A percentile compares a stretch with the other conserved stretches of the same genome.
phyloP scores from a whole-genome alignment of 2,797 vertebrate genomes.

The Squalus acanthias region DNA sequence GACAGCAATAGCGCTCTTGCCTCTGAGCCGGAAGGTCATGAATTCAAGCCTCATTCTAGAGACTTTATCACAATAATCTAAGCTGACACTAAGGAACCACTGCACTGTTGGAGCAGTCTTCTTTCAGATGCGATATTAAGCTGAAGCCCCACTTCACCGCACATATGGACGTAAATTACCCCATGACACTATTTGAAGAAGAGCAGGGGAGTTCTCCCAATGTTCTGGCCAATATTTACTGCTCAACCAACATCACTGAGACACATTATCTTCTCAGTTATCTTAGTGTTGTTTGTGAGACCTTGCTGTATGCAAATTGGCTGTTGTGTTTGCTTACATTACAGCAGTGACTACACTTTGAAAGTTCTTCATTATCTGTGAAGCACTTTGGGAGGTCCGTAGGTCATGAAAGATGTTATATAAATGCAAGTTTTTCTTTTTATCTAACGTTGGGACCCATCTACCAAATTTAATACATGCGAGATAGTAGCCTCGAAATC shows the following conservation, averaged over 20 bases:
- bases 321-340: not conserved
- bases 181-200: not conserved
- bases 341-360: not conserved
- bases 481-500: not conserved
- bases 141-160: not conserved
- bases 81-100: too few relatives aligned
- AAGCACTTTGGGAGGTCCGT: not conserved
- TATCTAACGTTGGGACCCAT: not conserved
- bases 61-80: not conserved
- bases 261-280: not conserved
- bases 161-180: not conserved
- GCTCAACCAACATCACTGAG: too few relatives aligned
- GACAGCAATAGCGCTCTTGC: not conserved
- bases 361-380: not conserved
- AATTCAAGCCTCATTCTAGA: not conserved
- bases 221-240: not conserved
- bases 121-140: not conserved
- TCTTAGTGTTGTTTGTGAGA: not conserved
- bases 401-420: not conserved
- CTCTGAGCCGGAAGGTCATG: not conserved
- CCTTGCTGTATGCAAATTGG: not conserved
- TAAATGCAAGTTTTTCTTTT: not conserved
- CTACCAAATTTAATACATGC: not conserved
- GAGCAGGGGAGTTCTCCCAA: not conserved
- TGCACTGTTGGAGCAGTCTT: too few relatives aligned